These are phyloP conservation scores for Hylia prasina DNA, from an alignment of 2,113 vertebrate species.

Conservation along the genomic window DNA sequence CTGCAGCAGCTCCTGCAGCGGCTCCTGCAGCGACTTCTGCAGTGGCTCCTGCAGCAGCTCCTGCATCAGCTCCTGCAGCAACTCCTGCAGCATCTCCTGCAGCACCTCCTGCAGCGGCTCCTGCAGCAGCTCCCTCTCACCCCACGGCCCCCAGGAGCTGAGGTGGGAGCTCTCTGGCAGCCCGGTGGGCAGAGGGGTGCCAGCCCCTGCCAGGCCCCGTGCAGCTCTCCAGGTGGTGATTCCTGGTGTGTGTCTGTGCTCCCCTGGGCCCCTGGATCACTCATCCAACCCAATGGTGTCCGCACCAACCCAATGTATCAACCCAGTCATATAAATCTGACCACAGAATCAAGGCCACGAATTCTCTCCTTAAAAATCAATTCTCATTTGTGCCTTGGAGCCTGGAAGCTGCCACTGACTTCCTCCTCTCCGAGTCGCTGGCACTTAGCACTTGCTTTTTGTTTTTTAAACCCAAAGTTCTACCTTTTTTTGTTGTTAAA, in stretches of 20 bases:
- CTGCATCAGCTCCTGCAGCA: background rate
- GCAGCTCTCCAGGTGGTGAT: rapidly evolving
- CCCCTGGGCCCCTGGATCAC: background rate
- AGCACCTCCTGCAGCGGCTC: background rate
- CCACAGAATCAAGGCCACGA: background rate
- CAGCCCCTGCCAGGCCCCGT: background rate
- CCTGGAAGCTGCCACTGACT: background rate
- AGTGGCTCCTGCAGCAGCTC: background rate
- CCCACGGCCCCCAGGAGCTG: rapidly evolving
- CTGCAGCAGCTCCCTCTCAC: background rate
- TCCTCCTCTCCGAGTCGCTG: background rate
- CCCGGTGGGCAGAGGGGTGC: too few relatives aligned
- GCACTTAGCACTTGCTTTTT: background rate
- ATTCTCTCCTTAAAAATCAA: background rate
- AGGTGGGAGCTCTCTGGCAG: too few relatives aligned
- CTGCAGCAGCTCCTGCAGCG: background rate
- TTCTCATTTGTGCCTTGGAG: background rate
- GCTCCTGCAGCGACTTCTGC: background rate
- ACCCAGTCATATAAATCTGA: background rate
- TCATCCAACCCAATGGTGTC: background rate
- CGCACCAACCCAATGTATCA: rapidly evolving
- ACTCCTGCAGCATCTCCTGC: background rate
- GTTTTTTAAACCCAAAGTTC: background rate
- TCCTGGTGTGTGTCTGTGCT: background rate
- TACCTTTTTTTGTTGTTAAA: background rate